A percentile compares a stretch with the other conserved stretches of the same genome.
phyloP scores from a whole-genome alignment of 2,888 invertebrate genomes.

The Petrophora chlorosata region DNA sequence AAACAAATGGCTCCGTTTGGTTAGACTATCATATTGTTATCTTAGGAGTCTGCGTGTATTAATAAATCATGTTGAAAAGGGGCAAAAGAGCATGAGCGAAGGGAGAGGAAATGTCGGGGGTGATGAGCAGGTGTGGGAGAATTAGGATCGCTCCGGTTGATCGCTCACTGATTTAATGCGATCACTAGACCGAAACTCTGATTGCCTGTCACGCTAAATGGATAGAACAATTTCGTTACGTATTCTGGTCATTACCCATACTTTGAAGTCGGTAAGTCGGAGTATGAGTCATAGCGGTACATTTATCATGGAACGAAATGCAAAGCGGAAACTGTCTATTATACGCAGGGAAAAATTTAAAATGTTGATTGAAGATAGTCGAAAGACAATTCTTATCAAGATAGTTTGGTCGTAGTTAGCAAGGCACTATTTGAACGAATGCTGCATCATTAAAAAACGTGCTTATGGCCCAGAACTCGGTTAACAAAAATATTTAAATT shows the following conservation, averaged over 20 bases:
- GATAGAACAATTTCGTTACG: conserved; percentile 49
- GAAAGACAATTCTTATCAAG: no score
- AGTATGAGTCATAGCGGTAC: conserved; percentile 25
- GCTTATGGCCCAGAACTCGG: no score
- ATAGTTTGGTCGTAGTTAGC: no score
- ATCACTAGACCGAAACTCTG: conserved; percentile 48
- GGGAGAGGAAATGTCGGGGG: conserved; percentile 5
- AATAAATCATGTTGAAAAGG: conserved; percentile 1
- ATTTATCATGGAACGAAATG: conserved; percentile 11
- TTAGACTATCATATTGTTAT: background rate
- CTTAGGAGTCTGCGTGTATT: background rate
- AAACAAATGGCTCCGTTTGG: conserved; percentile 6
- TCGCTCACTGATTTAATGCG: conserved; percentile 37
- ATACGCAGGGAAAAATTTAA: conserved; percentile 1
- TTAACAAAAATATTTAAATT: background rate
- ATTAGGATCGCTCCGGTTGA: conserved; percentile 32
- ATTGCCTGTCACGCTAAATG: conserved; percentile 43
- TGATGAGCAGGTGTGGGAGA: conserved; percentile 29
- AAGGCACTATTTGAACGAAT: no score
- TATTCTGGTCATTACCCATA: conserved; percentile 44
- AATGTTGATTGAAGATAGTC: conserved; percentile 13
- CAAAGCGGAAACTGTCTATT: conserved; percentile 17
- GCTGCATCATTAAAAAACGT: no score
- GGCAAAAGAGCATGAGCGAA: conserved; percentile 11
- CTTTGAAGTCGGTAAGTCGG: conserved; percentile 18